A percentile compares a stretch with the other conserved stretches of the same genome.
These are phyloP conservation scores for Aspidapion aeneum DNA, from an alignment of 2,888 invertebrate genomes.

Conservation along the genomic window DNA sequence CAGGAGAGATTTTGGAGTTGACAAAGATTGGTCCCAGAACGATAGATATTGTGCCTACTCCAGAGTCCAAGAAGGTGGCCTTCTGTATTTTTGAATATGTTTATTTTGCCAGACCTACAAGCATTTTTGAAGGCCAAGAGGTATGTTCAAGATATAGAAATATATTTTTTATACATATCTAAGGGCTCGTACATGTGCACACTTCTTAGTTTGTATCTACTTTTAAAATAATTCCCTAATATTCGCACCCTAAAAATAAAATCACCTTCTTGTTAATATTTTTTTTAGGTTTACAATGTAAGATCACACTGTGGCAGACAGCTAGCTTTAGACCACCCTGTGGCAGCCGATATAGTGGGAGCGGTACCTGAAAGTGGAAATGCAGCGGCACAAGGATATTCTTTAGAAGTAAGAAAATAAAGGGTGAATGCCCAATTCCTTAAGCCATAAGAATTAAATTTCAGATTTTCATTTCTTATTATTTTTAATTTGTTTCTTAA, in stretches of 20 bases:
- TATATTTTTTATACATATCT: neutral
- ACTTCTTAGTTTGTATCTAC: neutral
- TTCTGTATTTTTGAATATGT: conserved; percentile 99
- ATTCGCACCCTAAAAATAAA: too few species aligned
- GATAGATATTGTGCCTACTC: conserved; percentile 80
- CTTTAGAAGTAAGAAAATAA: conserved; percentile 63
- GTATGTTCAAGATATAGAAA: conserved; percentile 49
- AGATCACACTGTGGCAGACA: conserved; percentile 90
- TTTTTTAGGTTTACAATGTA: conserved; percentile 66
- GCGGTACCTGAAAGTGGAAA: conserved; percentile 97
- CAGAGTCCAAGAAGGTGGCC: conserved; percentile 74
- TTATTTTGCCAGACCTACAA: conserved; percentile 95
- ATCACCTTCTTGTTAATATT: too few species aligned
- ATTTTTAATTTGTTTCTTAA: too few species aligned
- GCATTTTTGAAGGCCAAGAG: conserved; percentile 94
- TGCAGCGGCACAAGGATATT: conserved; percentile 94
- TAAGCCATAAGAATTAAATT: too few species aligned
- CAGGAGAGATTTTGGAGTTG: conserved; percentile 92
- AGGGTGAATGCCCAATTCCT: too few species aligned
- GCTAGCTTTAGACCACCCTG: conserved; percentile 84
- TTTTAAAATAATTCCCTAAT: too few species aligned
- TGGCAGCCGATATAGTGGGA: conserved; percentile 93
- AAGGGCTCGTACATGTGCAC: neutral
- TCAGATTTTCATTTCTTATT: too few species aligned
- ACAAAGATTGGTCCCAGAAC: conserved; percentile 80